Percentiles rank a stretch among this genome's conserved stretches.
Evolutionary conservation across 2,888 invertebrate genomes (phyloP).

Genomic region (Leptopilina syphax): DNA sequence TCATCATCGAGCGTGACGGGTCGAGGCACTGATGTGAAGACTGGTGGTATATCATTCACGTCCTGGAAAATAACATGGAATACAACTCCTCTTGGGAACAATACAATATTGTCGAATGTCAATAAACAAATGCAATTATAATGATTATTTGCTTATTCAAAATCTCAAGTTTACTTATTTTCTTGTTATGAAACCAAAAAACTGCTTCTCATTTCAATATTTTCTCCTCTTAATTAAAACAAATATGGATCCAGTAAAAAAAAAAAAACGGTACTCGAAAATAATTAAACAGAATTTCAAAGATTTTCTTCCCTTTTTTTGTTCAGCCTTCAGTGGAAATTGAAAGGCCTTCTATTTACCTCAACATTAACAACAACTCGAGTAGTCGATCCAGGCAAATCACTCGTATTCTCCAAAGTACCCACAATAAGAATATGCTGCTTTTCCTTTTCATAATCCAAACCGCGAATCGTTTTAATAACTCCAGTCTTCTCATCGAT

Average conservation of each 20-base stretch:
- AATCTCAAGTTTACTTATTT: neutral
- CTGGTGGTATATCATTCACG: slow-evolving; percentile 92
- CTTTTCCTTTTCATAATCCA: slow-evolving; percentile 88
- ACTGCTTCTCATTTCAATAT: too few species aligned
- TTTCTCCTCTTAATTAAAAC: too few species aligned
- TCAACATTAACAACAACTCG: slow-evolving; percentile 86
- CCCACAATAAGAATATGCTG: slow-evolving; percentile 88
- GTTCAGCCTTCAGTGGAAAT: neutral
- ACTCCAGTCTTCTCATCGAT: slow-evolving; percentile 89
- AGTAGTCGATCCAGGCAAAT: slow-evolving; percentile 84
- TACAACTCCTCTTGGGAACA: neutral
- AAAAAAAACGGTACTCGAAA: too few species aligned
- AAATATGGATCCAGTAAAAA: too few species aligned
- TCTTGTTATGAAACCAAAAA: neutral
- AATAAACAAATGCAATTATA: neutral
- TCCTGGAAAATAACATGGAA: slow-evolving; percentile 79
- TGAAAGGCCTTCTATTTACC: slow-evolving; percentile 72
- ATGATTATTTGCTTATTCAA: neutral
- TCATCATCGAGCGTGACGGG: slow-evolving; percentile 91
- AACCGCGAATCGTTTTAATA: slow-evolving; percentile 85
- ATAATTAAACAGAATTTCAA: neutral
- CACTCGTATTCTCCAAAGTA: slow-evolving; percentile 88
- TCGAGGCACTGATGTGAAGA: slow-evolving; percentile 89
- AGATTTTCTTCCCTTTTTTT: neutral
- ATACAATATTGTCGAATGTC: neutral